A percentile compares a stretch with the other conserved stretches of the same genome.
Conservation (phyloP, 2,888 invertebrate genomes). For the Drosophila paramelanica region DNA sequence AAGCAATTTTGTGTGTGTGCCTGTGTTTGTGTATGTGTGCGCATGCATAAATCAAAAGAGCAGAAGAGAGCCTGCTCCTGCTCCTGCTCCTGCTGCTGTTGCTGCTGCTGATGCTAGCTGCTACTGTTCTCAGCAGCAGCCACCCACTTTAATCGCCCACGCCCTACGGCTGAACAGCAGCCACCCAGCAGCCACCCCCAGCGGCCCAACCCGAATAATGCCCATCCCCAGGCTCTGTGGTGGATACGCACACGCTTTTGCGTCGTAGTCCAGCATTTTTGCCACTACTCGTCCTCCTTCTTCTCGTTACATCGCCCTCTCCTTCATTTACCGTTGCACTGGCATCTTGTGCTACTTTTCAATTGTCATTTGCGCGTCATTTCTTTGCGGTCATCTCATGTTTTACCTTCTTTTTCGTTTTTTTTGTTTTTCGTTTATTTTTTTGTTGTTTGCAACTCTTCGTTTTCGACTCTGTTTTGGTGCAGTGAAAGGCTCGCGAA, state of each 20-base stretch:
- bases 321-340: slow-evolving; percentile 50
- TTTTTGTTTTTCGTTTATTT: neutral
- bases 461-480: slow-evolving; percentile 13
- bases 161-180: slow-evolving; percentile 37
- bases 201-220: slow-evolving; percentile 28
- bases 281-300: neutral
- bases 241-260: slow-evolving; percentile 75
- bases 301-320: slow-evolving; percentile 16
- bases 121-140: slow-evolving; percentile 40
- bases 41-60: slow-evolving; percentile 60
- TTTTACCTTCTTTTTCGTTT: slow-evolving; percentile 31
- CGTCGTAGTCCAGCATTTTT: slow-evolving; percentile 52
- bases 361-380: slow-evolving; percentile 69
- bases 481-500: slow-evolving; percentile 71
- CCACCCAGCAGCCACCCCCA: slow-evolving; percentile 41
- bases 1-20: slow-evolving; percentile 6
- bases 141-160: slow-evolving; percentile 33
- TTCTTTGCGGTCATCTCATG: slow-evolving; percentile 69
- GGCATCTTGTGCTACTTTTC: slow-evolving; percentile 69
- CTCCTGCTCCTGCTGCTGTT: slow-evolving; percentile 49
- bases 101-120: slow-evolving; percentile 41
- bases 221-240: slow-evolving; percentile 43
- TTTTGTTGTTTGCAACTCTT: slow-evolving; percentile 18
- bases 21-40: slow-evolving; percentile 21
- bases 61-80: slow-evolving; percentile 51